Percentiles rank a stretch among this genome's conserved stretches.
These are phyloP conservation scores for Microcebus murinus DNA, from an alignment of 2,113 vertebrate species.

Conservation along the genomic window DNA sequence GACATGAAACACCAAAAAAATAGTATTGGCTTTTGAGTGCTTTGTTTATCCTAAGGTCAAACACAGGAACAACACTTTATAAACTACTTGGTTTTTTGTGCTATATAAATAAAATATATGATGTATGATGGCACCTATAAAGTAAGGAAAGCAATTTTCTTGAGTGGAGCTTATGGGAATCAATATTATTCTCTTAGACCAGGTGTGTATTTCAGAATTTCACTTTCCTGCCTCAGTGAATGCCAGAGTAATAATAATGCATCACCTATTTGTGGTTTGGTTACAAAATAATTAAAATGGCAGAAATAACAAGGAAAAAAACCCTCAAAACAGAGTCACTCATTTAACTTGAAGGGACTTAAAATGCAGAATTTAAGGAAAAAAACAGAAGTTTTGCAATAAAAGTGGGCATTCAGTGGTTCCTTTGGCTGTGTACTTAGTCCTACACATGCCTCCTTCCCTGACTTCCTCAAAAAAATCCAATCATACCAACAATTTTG, in stretches of 20 bases:
- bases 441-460: not conserved
- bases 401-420: not conserved
- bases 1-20: not conserved
- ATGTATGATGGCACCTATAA: not conserved
- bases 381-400: not conserved
- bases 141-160: not conserved
- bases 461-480: not conserved
- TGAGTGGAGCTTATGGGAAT: not conserved
- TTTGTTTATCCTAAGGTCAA: not conserved
- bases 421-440: not conserved
- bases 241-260: not conserved
- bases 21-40: not conserved
- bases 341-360: not conserved
- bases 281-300: not conserved
- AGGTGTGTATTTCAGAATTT: not conserved
- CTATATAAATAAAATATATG: not conserved
- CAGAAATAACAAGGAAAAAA: not conserved
- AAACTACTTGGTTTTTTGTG: not conserved
- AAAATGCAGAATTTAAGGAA: not conserved
- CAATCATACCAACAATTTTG: not conserved
- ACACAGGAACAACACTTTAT: not conserved
- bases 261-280: not conserved
- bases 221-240: not conserved
- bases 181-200: not conserved
- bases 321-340: not conserved